These are phyloP conservation scores for Trachythela sp. DNA, from an alignment of 64 coral and sea anemone genomes.

Conservation along the genomic window DNA sequence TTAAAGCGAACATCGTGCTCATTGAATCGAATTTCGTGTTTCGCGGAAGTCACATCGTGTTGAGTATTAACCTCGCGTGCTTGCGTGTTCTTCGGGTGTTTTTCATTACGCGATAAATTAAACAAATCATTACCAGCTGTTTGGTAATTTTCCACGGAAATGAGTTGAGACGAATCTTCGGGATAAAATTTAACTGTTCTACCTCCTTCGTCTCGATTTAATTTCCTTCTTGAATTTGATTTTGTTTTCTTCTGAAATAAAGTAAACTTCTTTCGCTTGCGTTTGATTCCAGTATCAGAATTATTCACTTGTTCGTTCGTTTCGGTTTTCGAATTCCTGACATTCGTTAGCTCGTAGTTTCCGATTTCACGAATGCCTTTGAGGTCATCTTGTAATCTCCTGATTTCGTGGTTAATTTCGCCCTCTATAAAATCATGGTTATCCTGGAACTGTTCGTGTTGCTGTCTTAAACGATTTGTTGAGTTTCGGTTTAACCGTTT, in stretches of 20 bases:
- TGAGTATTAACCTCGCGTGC: neutral
- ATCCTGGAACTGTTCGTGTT: neutral
- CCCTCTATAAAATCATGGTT: neutral
- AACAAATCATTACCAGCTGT: neutral
- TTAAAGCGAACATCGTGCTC: neutral
- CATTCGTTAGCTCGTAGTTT: neutral
- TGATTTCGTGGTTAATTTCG: neutral
- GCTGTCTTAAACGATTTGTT: neutral
- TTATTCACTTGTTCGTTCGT: neutral
- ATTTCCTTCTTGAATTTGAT: neutral
- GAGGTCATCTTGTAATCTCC: neutral
- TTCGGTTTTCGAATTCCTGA: neutral
- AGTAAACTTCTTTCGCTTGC: neutral
- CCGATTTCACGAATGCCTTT: slow-evolving; percentile 15
- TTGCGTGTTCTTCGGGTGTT: neutral
- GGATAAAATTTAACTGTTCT: neutral
- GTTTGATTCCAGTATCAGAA: neutral
- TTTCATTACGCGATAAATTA: neutral
- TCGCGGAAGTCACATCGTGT: neutral
- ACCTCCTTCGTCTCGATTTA: neutral
- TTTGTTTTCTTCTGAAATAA: neutral
- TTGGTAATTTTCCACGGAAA: neutral
- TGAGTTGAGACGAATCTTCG: neutral
- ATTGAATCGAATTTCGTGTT: too few species aligned
- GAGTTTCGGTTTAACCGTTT: neutral